These are phyloP conservation scores for Eupeodes latifasciatus DNA, from an alignment of 2,888 invertebrate genomes.

Conservation along the genomic window DNA sequence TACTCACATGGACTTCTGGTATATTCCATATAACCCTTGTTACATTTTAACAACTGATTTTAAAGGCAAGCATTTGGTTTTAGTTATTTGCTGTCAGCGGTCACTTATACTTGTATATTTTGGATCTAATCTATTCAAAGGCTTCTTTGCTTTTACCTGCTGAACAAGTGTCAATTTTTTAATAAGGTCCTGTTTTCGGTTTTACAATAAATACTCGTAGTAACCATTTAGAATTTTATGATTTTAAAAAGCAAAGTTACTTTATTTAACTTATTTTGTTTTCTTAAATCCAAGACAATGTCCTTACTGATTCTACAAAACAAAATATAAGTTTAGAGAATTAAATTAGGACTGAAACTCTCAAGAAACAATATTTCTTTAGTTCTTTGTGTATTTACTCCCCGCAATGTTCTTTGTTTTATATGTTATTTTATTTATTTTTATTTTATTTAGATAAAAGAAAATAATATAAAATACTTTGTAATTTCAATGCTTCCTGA, in stretches of 20 bases:
- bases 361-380: not conserved
- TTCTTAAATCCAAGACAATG: not conserved
- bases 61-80: constrained; percentile 1
- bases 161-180: no score
- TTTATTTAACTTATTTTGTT: not conserved
- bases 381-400: not conserved
- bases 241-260: no score
- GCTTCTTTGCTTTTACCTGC: not conserved
- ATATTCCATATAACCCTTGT: not conserved
- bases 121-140: no score
- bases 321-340: not conserved
- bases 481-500: no score
- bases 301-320: not conserved
- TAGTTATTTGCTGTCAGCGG: not conserved
- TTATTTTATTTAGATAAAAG: no score
- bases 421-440: not conserved
- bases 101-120: not conserved
- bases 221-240: no score
- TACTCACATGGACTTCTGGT: constrained; percentile 32
- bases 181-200: no score
- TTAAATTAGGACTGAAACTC: not conserved
- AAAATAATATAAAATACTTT: no score
- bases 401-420: not conserved
- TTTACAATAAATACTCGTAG: no score
- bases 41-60: constrained; percentile 1